Percentiles rank a stretch among this genome's conserved stretches.
phyloP scores from a whole-genome alignment of 2,797 vertebrate genomes.

The Champsocephalus esox region DNA sequence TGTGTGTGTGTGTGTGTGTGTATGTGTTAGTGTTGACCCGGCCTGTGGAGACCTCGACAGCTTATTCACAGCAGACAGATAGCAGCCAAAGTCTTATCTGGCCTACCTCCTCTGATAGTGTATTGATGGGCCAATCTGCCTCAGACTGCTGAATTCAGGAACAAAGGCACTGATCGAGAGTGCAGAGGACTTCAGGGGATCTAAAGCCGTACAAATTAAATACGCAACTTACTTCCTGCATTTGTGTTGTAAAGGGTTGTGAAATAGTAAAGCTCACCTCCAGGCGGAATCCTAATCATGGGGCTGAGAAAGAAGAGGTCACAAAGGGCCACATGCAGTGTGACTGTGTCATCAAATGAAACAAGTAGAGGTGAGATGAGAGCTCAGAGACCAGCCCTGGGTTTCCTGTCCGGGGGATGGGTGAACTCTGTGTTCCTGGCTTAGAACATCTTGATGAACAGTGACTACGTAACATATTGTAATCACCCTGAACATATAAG shows the following conservation, averaged over 20 bases:
- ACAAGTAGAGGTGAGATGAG: conserved; percentile 37
- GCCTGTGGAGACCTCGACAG: conserved; percentile 75
- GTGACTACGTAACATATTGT: background rate
- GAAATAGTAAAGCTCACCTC: conserved; percentile 40
- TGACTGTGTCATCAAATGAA: conserved; percentile 37
- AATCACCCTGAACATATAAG: background rate
- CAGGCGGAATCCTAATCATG: conserved; percentile 12
- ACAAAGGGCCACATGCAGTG: conserved; percentile 31
- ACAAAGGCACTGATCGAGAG: conserved; percentile 77
- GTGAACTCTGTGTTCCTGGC: background rate
- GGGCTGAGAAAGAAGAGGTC: conserved; percentile 24
- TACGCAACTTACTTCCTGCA: conserved; percentile 30
- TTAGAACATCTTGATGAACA: conserved; percentile 5
- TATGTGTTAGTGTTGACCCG: conserved; percentile 56
- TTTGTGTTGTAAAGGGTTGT: conserved; percentile 48
- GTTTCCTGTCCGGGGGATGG: background rate
- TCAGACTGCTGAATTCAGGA: conserved; percentile 78
- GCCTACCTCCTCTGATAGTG: conserved; percentile 76
- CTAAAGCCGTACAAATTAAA: conserved; percentile 49
- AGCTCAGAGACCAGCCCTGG: conserved; percentile 6
- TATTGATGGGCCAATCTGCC: conserved; percentile 81
- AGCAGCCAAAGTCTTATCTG: conserved; percentile 78
- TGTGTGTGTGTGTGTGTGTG: conserved; percentile 15
- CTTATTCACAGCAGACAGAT: conserved; percentile 80
- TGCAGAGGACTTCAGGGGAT: conserved; percentile 54